Percentiles rank a stretch among this genome's conserved stretches.
These are phyloP conservation scores for Uromys caudimaculatus DNA, from an alignment of 2,797 vertebrate species.

Conservation along the genomic window DNA sequence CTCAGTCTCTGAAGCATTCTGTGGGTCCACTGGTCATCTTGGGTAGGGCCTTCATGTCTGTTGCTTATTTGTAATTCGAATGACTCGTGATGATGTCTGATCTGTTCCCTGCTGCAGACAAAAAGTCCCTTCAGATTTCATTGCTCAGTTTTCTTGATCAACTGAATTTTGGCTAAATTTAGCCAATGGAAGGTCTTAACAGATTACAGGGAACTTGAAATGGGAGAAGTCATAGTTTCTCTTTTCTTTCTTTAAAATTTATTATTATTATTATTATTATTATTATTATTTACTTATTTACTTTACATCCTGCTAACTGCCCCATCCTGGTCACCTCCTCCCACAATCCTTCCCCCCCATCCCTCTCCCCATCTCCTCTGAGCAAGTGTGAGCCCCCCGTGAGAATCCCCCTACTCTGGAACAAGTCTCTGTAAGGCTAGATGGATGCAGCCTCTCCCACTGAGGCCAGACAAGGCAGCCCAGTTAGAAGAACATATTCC, in stretches of 20 bases:
- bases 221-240: background rate
- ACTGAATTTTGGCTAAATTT: slow-evolving; percentile 36
- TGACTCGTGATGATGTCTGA: background rate
- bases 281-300: no score
- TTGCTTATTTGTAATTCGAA: background rate
- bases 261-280: no score
- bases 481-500: background rate
- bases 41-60: background rate
- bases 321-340: background rate
- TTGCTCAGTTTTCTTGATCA: background rate
- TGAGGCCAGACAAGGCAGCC: background rate
- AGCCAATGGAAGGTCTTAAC: background rate
- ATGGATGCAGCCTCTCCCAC: background rate
- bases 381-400: background rate
- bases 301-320: background rate
- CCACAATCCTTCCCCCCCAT: background rate
- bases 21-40: background rate
- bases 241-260: no score
- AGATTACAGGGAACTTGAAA: background rate
- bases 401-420: background rate
- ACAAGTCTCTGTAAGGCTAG: background rate
- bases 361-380: background rate
- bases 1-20: background rate
- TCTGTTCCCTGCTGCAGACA: background rate
- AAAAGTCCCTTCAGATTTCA: background rate